Conservation (phyloP, 2,888 invertebrate genomes). For the Hecatera dysodea region DNA sequence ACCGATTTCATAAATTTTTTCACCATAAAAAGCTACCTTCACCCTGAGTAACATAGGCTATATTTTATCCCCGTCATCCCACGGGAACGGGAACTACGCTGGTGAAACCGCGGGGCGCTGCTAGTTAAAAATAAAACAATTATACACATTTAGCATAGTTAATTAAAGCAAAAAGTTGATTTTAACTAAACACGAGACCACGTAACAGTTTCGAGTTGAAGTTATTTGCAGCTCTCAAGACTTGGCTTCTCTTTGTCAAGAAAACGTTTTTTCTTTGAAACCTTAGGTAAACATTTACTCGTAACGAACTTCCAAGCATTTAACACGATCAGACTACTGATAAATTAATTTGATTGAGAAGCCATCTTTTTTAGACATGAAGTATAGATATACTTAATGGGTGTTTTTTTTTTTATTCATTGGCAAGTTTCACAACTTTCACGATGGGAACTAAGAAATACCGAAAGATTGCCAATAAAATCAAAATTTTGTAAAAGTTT, state of each 20-base stretch:
- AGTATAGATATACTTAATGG: neutral
- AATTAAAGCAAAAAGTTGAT: constrained; percentile 2
- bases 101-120: too few species aligned
- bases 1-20: too few species aligned
- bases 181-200: neutral
- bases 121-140: neutral
- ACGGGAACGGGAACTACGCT: too few species aligned
- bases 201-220: neutral
- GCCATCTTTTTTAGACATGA: neutral
- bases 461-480: too few species aligned
- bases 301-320: neutral
- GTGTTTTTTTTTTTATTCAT: too few species aligned
- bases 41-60: too few species aligned
- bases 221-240: constrained; percentile 14
- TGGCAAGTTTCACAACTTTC: too few species aligned
- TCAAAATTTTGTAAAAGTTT: too few species aligned
- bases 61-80: too few species aligned
- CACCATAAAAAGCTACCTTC: too few species aligned
- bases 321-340: neutral
- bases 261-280: constrained; percentile 1
- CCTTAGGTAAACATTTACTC: neutral
- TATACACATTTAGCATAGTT: neutral
- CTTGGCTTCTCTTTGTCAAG: constrained; percentile 6
- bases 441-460: too few species aligned
- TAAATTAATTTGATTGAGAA: neutral